Conservation (phyloP, 2,113 vertebrate genomes). For the Diadophis punctatus region DNA sequence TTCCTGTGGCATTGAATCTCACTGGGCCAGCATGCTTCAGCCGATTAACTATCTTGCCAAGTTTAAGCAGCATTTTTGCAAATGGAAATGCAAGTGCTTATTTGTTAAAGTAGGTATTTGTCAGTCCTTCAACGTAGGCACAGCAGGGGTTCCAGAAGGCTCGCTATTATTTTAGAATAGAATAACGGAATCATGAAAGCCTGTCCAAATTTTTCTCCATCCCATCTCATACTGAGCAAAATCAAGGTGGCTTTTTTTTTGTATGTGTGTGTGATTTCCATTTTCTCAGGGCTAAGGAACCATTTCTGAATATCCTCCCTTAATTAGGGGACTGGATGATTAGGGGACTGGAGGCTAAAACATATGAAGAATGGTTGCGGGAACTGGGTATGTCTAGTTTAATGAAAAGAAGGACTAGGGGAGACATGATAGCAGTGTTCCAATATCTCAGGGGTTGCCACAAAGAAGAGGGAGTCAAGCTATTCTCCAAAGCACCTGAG, state of each 20-base stretch:
- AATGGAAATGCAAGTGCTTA: background rate
- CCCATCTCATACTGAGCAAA: background rate
- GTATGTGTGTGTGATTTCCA: background rate
- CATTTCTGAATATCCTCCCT: background rate
- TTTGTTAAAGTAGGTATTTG: background rate
- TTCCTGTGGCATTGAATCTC: background rate
- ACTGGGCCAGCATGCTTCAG: background rate
- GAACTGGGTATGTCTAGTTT: too few species aligned
- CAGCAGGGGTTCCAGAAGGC: background rate
- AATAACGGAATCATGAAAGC: background rate
- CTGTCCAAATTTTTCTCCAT: background rate
- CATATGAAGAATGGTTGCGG: too few species aligned
- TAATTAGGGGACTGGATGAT: too few species aligned
- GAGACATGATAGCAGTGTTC: too few species aligned
- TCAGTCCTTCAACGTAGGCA: background rate
- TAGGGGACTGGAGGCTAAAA: too few species aligned
- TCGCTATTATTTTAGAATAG: background rate
- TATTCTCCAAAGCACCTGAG: too few species aligned
- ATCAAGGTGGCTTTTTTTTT: background rate
- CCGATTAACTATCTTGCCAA: background rate
- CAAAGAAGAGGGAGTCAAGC: too few species aligned
- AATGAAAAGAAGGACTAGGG: too few species aligned
- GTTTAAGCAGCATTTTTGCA: background rate
- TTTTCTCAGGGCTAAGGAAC: background rate
- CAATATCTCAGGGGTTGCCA: too few species aligned